Percentiles rank a stretch among this genome's conserved stretches.
Conservation (phyloP, 1,140 invertebrate species). For the Eufriesea mexicana region DNA sequence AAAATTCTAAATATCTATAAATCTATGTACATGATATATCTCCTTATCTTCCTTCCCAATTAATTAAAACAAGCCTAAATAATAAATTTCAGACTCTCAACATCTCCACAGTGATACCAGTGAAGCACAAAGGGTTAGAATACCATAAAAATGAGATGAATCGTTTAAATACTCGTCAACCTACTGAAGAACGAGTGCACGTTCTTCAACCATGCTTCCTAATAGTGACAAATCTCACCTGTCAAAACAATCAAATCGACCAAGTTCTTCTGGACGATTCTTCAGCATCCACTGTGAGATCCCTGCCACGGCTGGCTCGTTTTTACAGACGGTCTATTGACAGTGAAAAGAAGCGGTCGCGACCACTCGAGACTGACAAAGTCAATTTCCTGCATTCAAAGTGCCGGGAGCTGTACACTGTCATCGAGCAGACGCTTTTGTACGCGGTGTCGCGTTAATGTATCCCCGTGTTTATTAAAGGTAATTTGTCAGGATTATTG, state of each 20-base stretch:
- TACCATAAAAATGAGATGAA: neutral
- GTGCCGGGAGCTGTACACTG: constrained; percentile 42
- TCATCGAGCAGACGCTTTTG: constrained; percentile 43
- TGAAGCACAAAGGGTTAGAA: neutral
- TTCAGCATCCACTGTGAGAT: neutral
- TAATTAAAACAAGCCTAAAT: no score
- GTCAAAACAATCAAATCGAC: neutral
- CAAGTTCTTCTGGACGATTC: neutral
- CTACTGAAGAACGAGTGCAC: no score
- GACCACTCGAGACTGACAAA: constrained; percentile 54
- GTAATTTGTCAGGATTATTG: constrained; percentile 28
- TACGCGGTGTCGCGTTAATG: constrained; percentile 17
- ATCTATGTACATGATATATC: no score
- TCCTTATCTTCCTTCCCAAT: no score
- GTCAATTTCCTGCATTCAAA: constrained; percentile 59
- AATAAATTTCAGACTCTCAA: no score
- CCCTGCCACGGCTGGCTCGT: constrained; percentile 27
- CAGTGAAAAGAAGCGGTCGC: constrained; percentile 52
- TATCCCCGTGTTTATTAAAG: constrained; percentile 41
- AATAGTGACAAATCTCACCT: constrained; percentile 2
- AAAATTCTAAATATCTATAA: no score
- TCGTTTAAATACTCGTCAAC: neutral
- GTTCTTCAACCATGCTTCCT: neutral
- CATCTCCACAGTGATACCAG: no score
- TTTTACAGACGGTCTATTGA: constrained; percentile 53